phyloP scores from a whole-genome alignment of 2,888 invertebrate species.

The Chalcis sispes region DNA sequence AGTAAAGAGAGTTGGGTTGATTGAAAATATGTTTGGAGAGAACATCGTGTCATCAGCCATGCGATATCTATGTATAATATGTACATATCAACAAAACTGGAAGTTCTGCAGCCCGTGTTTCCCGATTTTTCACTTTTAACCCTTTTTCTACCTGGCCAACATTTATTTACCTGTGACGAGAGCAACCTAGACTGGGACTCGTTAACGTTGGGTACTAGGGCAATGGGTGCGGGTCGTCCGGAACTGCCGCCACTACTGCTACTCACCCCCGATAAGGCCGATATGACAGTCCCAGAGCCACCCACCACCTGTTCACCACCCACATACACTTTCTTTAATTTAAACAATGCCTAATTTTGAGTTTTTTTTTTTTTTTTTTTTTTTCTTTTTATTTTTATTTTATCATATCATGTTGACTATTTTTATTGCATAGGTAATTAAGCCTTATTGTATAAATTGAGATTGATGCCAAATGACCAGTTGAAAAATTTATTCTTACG shows the following conservation, averaged over 20 bases:
- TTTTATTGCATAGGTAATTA: background rate
- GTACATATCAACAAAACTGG: conserved; percentile 27
- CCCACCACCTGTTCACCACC: conserved; percentile 75
- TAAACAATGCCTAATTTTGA: no score
- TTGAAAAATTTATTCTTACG: no score
- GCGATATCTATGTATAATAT: conserved; percentile 40
- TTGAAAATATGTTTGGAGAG: conserved; percentile 34
- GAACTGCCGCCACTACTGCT: conserved; percentile 76
- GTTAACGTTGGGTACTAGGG: conserved; percentile 78
- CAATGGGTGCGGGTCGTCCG: conserved; percentile 76
- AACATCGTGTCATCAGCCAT: conserved; percentile 52
- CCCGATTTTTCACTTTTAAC: conserved; percentile 1
- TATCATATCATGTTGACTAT: conserved; percentile 2
- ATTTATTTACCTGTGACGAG: conserved; percentile 71
- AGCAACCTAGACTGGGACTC: conserved; percentile 75
- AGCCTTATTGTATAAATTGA: background rate
- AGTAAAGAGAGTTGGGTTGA: background rate
- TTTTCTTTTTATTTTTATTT: background rate
- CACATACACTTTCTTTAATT: conserved; percentile 63
- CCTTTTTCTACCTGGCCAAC: conserved; percentile 31
- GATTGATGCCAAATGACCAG: background rate
- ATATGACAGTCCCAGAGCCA: conserved; percentile 77
- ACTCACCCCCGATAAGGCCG: conserved; percentile 74
- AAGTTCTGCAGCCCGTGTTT: conserved; percentile 29
- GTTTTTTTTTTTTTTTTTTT: no score